Base-by-base conservation (phyloP, 2,888 invertebrate species). In the Trachelus troglodyta region DNA sequence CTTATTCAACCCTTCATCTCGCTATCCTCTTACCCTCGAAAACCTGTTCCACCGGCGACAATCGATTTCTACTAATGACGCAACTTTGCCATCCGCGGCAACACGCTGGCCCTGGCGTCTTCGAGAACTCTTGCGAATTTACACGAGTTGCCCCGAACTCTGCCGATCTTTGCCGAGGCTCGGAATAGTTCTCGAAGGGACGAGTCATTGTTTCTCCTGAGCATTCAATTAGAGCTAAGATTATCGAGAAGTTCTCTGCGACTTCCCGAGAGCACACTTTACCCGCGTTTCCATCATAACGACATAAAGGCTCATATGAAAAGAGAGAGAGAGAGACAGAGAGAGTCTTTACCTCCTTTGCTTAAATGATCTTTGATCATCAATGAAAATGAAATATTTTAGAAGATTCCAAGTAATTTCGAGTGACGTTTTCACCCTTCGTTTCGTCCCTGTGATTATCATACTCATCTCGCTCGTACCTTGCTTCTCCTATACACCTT, bases 201-300 rank as follows among this genome's bases (percentile, higher is more conserved):
- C 85, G 83, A 87, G 85, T 86, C 86, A 83, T 86, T 85, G 84
- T 87, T 87, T 84, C 85, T 80, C 78, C 80, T 56, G 74, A 81
- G 81, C 79, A 85, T 87, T 86, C 86, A 86, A 87, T 86, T 86
- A 85, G 84, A 81, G 77, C 81, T 77, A 80, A 82, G 84, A 87
- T 87, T 85, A 85, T 85, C 85, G 82, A 78, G 56, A 56, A 56
- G 23, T 56, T 56, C 56, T 15, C 23, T 2, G 56, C 2, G 56
- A 23, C 23, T 56, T 23, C 23, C 4, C 56, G 9, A 9, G 56
- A 23, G 56, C 56, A 56, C 56, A 2, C 23, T 56, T 56, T 56
- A 56, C 23, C 56, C 23, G 56, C 56, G 56, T 56, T 56, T 56
- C 56, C 23, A 56, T 23, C 23, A 2, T 23, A 56, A 23, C 6